Conservation (phyloP, 1,140 invertebrate species). For the Eupeodes corollae region DNA sequence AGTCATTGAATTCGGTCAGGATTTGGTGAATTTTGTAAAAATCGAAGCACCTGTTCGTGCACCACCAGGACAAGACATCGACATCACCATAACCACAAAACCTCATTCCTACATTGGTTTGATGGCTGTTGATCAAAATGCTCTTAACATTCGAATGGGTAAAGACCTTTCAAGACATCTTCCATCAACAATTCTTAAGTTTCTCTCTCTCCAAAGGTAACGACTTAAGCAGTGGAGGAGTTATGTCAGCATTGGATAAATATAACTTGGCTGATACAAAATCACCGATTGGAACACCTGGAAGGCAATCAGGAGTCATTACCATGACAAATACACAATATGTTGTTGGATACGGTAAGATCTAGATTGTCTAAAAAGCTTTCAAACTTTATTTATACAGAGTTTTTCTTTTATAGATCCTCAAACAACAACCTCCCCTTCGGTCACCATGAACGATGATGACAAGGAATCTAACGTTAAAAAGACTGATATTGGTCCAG, state of each 20-base stretch:
- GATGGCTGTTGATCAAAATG: conserved; percentile 79
- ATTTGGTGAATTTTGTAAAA: conserved; percentile 63
- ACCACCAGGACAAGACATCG: conserved; percentile 59
- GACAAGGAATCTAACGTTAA: conserved; percentile 26
- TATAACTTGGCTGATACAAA: conserved; percentile 36
- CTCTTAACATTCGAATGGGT: conserved; percentile 56
- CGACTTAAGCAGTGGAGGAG: conserved; percentile 23
- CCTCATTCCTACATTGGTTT: conserved; percentile 80
- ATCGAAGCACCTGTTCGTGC: conserved; percentile 44
- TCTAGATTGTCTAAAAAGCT: too few relatives aligned
- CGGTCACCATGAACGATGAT: conserved; percentile 14
- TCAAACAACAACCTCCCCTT: conserved; percentile 15
- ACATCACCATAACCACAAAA: conserved; percentile 61
- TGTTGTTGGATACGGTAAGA: conserved; percentile 23
- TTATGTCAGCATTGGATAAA: conserved; percentile 35
- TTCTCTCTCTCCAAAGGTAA: conserved; percentile 10
- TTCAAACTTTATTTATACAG: not conserved
- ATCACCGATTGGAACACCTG: conserved; percentile 27
- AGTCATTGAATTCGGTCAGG: conserved; percentile 64
- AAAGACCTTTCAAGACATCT: conserved; percentile 10
- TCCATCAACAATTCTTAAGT: not conserved
- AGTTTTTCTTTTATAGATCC: conserved; percentile 12
- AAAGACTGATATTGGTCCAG: conserved; percentile 35
- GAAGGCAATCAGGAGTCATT: conserved; percentile 32
- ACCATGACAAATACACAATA: conserved; percentile 33